These are phyloP conservation scores for Pomacea maculata DNA, from an alignment of 1,140 invertebrate genomes.

Conservation along the genomic window DNA sequence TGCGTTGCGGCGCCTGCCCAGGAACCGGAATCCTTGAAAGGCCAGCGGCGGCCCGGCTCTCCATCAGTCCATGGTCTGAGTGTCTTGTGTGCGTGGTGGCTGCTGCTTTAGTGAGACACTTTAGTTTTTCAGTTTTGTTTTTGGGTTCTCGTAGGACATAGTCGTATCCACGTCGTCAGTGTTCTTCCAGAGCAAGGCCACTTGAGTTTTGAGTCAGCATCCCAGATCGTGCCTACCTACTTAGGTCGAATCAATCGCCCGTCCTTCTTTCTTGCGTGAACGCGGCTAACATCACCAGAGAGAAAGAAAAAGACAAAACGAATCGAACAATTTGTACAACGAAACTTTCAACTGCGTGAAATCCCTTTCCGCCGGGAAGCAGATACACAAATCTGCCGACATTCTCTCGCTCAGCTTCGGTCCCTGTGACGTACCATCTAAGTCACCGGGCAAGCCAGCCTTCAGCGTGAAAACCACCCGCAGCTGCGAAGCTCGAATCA, in stretches of 20 bases:
- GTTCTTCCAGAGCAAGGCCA: no score
- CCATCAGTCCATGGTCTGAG: neutral
- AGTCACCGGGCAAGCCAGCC: neutral
- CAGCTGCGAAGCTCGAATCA: neutral
- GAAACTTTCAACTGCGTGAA: neutral
- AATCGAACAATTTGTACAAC: no score
- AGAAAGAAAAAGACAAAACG: no score
- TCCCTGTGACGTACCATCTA: neutral
- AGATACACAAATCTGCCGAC: neutral
- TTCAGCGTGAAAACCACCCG: neutral
- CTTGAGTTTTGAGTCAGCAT: no score
- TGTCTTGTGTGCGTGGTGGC: neutral
- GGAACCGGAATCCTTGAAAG: neutral
- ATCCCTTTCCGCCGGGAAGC: neutral
- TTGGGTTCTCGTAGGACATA: no score
- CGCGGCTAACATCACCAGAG: no score
- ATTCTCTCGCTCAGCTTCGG: neutral
- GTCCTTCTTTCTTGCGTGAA: no score
- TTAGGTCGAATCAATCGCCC: no score
- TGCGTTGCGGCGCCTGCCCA: neutral
- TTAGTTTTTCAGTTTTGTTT: conserved; percentile 1
- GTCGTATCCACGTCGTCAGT: no score
- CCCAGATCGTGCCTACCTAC: no score
- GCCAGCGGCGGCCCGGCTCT: neutral
- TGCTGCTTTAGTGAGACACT: neutral